These are phyloP conservation scores for Thalassarche chlororhynchos DNA, from an alignment of 2,113 vertebrate genomes.

Conservation along the genomic window DNA sequence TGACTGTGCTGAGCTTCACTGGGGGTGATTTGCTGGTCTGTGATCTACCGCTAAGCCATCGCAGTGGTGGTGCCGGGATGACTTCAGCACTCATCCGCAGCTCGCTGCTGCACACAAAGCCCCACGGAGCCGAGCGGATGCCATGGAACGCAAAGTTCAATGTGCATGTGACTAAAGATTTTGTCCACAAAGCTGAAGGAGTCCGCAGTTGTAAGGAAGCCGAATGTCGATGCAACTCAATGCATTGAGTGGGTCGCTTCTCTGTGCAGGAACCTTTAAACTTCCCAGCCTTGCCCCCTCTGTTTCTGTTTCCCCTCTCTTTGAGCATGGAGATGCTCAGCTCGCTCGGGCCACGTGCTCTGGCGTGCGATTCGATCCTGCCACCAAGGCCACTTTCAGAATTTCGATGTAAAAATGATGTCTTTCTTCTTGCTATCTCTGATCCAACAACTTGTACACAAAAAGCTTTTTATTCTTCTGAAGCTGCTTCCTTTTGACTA, in stretches of 20 bases:
- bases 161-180: neutral
- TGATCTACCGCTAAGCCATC: fast-evolving
- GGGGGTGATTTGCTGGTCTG: neutral
- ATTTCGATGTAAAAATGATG: neutral
- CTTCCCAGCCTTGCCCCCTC: neutral
- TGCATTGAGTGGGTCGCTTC: neutral
- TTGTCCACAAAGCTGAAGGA: neutral
- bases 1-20: neutral
- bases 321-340: neutral
- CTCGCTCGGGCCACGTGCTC: fast-evolving
- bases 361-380: fast-evolving
- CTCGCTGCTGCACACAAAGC: neutral
- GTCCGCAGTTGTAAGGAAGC: neutral
- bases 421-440: slow-evolving; percentile 25
- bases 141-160: neutral
- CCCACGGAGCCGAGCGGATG: fast-evolving
- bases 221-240: fast-evolving
- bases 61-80: neutral
- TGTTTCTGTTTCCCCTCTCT: neutral
- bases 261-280: neutral
- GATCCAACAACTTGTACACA: slow-evolving; percentile 4
- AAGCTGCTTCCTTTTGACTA: slow-evolving; percentile 5
- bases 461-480: neutral
- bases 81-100: neutral
- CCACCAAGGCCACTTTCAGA: neutral